phyloP scores from a whole-genome alignment of 2,888 invertebrate genomes.

The Tinea pellionella region DNA sequence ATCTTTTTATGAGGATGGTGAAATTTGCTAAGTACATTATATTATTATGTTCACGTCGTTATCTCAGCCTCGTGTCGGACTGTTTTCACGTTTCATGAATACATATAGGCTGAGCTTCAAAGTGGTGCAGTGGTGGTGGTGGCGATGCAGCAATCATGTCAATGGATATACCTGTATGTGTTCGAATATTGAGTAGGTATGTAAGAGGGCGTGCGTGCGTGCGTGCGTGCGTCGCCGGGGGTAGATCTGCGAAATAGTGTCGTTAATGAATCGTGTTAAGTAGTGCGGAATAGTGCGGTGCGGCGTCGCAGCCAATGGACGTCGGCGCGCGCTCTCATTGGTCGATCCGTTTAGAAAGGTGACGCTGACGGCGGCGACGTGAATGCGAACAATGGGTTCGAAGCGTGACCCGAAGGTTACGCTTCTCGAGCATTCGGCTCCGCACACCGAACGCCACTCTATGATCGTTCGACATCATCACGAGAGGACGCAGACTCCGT shows the following conservation, averaged over 20 bases:
- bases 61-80: neutral
- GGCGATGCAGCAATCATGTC: neutral
- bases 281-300: neutral
- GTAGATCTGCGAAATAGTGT: neutral
- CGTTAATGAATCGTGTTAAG: no score
- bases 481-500: neutral
- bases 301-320: neutral
- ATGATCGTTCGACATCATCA: neutral
- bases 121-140: neutral
- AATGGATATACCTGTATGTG: no score
- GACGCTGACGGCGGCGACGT: neutral
- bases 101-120: neutral
- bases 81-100: neutral
- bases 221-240: neutral
- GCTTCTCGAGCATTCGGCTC: neutral
- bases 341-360: neutral
- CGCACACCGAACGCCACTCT: neutral
- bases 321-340: neutral
- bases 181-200: no score
- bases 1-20: neutral
- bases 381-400: neutral
- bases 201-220: no score
- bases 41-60: neutral
- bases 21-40: neutral
- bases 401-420: neutral